Conservation (phyloP, 37 sponge, comb jelly and placozoan genomes). For the Aphrocallistes beatrix region DNA sequence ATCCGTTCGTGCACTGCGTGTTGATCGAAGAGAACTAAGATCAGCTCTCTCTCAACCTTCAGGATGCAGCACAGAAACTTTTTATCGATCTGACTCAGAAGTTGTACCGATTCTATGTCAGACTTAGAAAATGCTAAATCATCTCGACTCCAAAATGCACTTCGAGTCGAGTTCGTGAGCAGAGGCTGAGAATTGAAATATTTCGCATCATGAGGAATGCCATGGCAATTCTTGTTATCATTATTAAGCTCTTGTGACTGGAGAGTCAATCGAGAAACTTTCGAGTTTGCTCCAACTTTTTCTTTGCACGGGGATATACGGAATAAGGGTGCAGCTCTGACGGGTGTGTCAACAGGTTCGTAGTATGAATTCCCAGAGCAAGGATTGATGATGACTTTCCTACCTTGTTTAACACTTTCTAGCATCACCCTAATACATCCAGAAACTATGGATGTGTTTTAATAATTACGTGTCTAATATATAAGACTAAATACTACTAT, state of each 20-base stretch:
- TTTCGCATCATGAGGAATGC: too few species aligned
- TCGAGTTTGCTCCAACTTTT: background rate
- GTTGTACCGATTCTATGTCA: background rate
- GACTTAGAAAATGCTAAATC: background rate
- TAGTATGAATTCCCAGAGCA: background rate
- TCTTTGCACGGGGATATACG: background rate
- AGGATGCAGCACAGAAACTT: background rate
- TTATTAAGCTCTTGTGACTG: background rate
- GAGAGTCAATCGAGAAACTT: background rate
- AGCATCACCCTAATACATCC: background rate
- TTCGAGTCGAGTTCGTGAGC: background rate
- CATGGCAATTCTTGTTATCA: too few species aligned
- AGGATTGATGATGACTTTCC: background rate
- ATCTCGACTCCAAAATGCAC: background rate
- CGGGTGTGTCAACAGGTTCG: background rate
- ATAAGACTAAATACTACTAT: background rate
- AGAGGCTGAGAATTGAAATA: background rate
- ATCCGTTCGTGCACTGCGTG: conserved; percentile 95
- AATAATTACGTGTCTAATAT: background rate
- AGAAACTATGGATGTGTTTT: background rate
- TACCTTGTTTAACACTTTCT: background rate
- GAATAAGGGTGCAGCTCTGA: background rate
- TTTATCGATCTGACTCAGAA: background rate
- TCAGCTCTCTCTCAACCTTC: conserved; percentile 16
- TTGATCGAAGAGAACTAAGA: conserved; percentile 87